A percentile compares a stretch with the other conserved stretches of the same genome.
These are phyloP conservation scores for Tricholauxania praeusta DNA, from an alignment of 2,888 invertebrate species.

Conservation along the genomic window DNA sequence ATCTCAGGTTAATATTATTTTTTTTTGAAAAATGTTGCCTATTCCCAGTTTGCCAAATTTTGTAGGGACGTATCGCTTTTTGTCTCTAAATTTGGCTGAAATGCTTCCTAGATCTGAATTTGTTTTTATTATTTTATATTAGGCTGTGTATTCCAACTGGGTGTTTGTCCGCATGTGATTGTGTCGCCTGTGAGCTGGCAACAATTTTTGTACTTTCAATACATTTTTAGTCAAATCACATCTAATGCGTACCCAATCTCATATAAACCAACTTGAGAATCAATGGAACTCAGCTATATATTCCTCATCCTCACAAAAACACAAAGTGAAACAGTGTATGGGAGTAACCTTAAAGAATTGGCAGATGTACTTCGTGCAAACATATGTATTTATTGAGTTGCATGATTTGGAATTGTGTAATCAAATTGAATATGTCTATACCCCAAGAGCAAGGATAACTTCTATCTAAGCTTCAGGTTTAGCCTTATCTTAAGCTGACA, in stretches of 20 bases:
- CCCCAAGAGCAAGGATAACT: not conserved
- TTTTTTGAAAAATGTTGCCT: too few relatives aligned
- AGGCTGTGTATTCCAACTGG: too few relatives aligned
- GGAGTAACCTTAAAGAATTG: not conserved
- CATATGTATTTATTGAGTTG: constrained; percentile 21
- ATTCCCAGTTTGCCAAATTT: too few relatives aligned
- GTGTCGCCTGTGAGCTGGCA: too few relatives aligned
- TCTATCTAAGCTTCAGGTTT: not conserved
- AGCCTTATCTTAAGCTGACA: constrained; percentile 3
- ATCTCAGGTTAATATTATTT: too few relatives aligned
- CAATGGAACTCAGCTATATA: not conserved
- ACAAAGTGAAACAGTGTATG: not conserved
- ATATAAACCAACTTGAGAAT: not conserved
- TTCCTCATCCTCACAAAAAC: not conserved
- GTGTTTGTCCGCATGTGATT: too few relatives aligned
- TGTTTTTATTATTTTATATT: too few relatives aligned
- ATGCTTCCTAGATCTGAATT: too few relatives aligned
- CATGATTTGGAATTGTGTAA: constrained; percentile 27
- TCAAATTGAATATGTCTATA: constrained; percentile 20
- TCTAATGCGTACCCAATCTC: constrained; percentile 15
- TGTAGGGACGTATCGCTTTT: too few relatives aligned
- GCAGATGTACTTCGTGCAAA: not conserved
- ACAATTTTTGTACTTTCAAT: not conserved
- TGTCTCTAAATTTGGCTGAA: too few relatives aligned
- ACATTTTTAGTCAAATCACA: constrained; percentile 6